These are phyloP conservation scores for Cordilura impudica DNA, from an alignment of 2,888 invertebrate genomes.

Conservation along the genomic window DNA sequence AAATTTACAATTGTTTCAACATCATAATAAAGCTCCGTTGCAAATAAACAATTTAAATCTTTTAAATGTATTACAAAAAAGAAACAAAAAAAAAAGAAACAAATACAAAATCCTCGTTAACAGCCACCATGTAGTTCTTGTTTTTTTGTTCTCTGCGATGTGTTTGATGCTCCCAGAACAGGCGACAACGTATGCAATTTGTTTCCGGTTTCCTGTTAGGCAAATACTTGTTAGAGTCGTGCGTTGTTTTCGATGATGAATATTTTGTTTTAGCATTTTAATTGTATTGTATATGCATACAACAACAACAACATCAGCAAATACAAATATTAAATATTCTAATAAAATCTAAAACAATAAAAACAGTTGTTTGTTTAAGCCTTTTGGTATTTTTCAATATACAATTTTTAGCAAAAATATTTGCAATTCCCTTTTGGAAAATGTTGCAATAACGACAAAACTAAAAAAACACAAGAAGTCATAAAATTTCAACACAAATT, in stretches of 20 bases:
- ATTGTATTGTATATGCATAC: slow-evolving; percentile 24
- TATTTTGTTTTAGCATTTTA: slow-evolving; percentile 34
- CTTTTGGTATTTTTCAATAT: slow-evolving; percentile 31
- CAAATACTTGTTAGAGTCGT: slow-evolving; percentile 51
- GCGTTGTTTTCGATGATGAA: neutral
- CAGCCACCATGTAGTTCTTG: slow-evolving; percentile 12
- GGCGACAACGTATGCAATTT: slow-evolving; percentile 74
- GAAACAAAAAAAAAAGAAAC: neutral
- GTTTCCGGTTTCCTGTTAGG: slow-evolving; percentile 75
- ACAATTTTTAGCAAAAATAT: neutral
- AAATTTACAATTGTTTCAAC: slow-evolving; percentile 57
- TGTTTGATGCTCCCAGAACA: slow-evolving; percentile 40
- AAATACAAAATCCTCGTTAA: slow-evolving; percentile 18
- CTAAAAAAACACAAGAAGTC: neutral
- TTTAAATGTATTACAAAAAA: slow-evolving; percentile 54
- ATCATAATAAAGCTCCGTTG: slow-evolving; percentile 14
- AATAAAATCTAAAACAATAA: slow-evolving; percentile 53
- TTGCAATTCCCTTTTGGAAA: slow-evolving; percentile 33
- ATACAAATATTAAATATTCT: slow-evolving; percentile 54
- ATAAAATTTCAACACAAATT: neutral
- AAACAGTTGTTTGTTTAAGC: slow-evolving; percentile 45
- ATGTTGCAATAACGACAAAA: neutral
- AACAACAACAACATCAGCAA: neutral
- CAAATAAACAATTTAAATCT: slow-evolving; percentile 52
- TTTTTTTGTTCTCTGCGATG: neutral